These are phyloP conservation scores for Bellardia bayeri DNA, from an alignment of 2,888 invertebrate genomes.

Conservation along the genomic window DNA sequence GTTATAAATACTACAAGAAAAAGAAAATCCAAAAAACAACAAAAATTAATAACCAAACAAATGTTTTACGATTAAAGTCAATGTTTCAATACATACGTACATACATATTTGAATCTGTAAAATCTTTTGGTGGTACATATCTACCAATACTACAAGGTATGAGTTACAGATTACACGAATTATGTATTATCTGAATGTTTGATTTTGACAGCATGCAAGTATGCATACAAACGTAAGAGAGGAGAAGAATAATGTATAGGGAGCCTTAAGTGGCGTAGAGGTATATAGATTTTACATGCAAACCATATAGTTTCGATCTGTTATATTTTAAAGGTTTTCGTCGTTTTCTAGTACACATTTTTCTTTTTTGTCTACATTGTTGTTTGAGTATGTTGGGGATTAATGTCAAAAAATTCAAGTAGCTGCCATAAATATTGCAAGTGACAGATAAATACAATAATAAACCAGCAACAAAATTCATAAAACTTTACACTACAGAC, in stretches of 20 bases:
- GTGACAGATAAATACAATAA: slow-evolving; percentile 58
- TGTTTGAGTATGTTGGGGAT: slow-evolving; percentile 64
- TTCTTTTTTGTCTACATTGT: slow-evolving; percentile 1
- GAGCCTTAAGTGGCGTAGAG: slow-evolving; percentile 2
- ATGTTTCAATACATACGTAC: slow-evolving; percentile 13
- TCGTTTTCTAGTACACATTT: slow-evolving; percentile 8
- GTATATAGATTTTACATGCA: background rate
- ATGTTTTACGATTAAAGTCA: slow-evolving; percentile 68
- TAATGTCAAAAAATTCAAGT: slow-evolving; percentile 73
- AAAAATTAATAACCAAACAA: slow-evolving; percentile 73
- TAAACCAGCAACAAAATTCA: slow-evolving; percentile 13
- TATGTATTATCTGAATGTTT: slow-evolving; percentile 4
- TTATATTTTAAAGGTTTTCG: slow-evolving; percentile 45
- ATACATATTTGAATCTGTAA: slow-evolving; percentile 9
- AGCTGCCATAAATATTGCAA: slow-evolving; percentile 72
- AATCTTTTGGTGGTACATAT: slow-evolving; percentile 7
- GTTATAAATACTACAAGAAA: slow-evolving; percentile 52
- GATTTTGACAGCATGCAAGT: slow-evolving; percentile 44
- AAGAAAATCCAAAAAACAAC: slow-evolving; percentile 66
- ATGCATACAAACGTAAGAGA: background rate
- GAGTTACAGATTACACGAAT: slow-evolving; percentile 1
- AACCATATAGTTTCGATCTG: slow-evolving; percentile 13
- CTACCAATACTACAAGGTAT: background rate
- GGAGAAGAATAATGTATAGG: background rate
- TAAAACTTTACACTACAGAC: background rate